These are phyloP conservation scores for Chaetops frenatus DNA, from an alignment of 2,113 vertebrate species.

Conservation along the genomic window DNA sequence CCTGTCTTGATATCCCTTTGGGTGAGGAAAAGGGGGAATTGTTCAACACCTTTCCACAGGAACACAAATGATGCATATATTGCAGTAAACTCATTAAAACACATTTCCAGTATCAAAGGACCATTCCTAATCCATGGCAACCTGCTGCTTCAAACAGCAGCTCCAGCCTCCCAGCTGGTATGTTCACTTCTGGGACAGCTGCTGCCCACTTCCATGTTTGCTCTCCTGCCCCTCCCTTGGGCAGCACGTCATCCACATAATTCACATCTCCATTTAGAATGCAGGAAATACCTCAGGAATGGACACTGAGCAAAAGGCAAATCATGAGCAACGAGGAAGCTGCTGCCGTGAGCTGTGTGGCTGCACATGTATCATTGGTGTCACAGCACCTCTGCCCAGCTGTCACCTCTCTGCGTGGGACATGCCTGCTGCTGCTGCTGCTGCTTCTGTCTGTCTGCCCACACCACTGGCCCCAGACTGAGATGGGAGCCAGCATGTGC, in stretches of 20 bases:
- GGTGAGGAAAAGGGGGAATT: neutral
- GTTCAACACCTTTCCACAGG: neutral
- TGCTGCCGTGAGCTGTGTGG: accelerated
- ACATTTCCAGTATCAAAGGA: neutral
- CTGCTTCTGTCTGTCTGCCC: neutral
- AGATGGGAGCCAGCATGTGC: neutral
- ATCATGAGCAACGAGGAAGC: accelerated
- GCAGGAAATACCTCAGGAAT: neutral
- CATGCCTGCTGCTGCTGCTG: neutral
- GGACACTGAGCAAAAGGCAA: neutral
- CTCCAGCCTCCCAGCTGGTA: neutral
- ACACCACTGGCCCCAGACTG: neutral
- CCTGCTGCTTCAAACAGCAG: neutral
- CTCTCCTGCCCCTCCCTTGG: neutral
- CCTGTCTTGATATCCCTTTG: neutral
- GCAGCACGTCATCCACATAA: neutral
- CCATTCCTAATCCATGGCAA: neutral
- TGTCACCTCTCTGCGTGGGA: neutral
- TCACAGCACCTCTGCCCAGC: neutral
- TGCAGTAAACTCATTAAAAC: neutral
- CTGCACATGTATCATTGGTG: accelerated
- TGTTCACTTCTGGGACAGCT: neutral
- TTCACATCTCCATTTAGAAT: neutral
- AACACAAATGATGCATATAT: neutral
- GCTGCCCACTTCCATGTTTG: neutral